Conservation (phyloP, 1,140 invertebrate genomes). For the Gryllus bimaculatus region DNA sequence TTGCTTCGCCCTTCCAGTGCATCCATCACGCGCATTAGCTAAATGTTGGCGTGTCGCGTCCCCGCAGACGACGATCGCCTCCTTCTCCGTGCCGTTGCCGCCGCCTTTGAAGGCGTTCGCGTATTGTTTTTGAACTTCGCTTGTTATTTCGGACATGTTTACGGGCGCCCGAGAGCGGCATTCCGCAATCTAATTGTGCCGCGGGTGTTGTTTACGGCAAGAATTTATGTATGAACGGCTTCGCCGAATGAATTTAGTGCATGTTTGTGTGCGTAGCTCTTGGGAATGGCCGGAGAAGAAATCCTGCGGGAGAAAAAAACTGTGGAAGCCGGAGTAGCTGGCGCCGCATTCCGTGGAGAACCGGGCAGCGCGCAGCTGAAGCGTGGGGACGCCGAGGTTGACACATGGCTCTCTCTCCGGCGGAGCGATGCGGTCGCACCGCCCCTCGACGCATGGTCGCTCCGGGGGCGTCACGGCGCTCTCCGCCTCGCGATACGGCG, state of each 20-base stretch:
- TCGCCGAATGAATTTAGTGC: neutral
- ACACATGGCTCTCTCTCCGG: neutral
- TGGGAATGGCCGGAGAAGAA: neutral
- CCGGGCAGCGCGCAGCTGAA: too few species aligned
- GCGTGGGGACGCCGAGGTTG: neutral
- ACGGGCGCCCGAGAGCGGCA: neutral
- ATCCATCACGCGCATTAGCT: neutral
- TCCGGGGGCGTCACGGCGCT: too few species aligned
- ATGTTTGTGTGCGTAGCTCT: neutral
- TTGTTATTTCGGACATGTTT: slow-evolving; percentile 1
- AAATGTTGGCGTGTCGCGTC: neutral
- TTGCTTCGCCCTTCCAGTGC: neutral
- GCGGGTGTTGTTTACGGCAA: neutral
- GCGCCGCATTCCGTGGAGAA: too few species aligned
- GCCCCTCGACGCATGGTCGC: too few species aligned
- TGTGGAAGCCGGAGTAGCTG: too few species aligned
- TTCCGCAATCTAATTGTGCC: neutral
- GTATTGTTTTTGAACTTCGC: neutral
- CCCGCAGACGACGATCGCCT: too few species aligned
- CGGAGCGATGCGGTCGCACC: too few species aligned
- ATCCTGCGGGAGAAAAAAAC: neutral
- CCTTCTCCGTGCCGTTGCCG: too few species aligned
- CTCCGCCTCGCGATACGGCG: too few species aligned
- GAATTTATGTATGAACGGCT: neutral
- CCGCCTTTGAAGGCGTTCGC: neutral